Evolutionary conservation across 2,888 invertebrate species (phyloP).

Genomic region (Prostheceraeus crozeri): DNA sequence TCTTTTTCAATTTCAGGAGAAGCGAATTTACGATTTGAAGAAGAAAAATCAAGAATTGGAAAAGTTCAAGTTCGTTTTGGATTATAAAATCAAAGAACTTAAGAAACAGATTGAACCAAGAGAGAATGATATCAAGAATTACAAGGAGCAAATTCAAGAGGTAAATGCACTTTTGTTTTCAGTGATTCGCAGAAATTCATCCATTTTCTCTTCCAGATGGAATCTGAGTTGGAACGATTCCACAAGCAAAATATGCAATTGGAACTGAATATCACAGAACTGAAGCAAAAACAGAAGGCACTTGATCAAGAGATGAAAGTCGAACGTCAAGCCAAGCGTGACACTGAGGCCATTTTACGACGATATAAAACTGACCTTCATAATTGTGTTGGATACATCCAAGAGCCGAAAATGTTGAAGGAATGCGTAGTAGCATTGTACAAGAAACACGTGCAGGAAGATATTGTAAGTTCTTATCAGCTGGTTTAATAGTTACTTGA

Average conservation of each 20-base stretch:
- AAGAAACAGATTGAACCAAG: constrained; percentile 77
- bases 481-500: no score
- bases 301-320: constrained; percentile 66
- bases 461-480: constrained; percentile 57
- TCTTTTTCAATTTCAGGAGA: constrained; percentile 64
- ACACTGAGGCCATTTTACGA: constrained; percentile 61
- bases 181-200: background rate
- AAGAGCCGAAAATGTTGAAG: constrained; percentile 66
- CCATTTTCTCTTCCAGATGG: constrained; percentile 61
- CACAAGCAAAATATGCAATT: constrained; percentile 67
- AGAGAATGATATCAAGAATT: constrained; percentile 73
- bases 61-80: constrained; percentile 80
- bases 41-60: constrained; percentile 74
- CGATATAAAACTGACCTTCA: constrained; percentile 74
- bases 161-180: constrained; percentile 42
- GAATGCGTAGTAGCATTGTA: constrained; percentile 59
- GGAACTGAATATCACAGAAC: constrained; percentile 69
- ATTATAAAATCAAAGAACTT: constrained; percentile 78
- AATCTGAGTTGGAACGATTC: constrained; percentile 70
- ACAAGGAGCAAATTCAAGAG: constrained; percentile 67
- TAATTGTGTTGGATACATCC: constrained; percentile 69
- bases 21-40: constrained; percentile 72
- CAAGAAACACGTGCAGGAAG: constrained; percentile 57
- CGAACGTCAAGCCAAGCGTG: constrained; percentile 60
- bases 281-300: constrained; percentile 69